Conservation (phyloP, 1,140 invertebrate genomes). For the Lethrus apterus region DNA sequence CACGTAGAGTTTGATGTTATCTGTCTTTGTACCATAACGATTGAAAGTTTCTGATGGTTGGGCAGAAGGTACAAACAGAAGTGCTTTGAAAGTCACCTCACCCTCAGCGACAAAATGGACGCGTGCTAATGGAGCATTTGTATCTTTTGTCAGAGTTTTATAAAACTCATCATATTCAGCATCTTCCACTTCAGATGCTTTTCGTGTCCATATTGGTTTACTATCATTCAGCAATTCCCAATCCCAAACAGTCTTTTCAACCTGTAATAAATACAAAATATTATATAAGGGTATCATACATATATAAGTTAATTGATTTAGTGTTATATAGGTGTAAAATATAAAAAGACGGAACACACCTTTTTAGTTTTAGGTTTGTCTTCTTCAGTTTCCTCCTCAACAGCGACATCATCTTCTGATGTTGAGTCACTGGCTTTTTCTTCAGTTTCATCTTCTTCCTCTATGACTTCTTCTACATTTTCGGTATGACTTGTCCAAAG, state of each 20-base stretch:
- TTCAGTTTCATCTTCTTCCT: conserved; percentile 41
- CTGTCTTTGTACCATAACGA: conserved; percentile 87
- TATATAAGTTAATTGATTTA: too few relatives aligned
- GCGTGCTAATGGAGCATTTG: conserved; percentile 75
- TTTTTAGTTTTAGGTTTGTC: conserved; percentile 88
- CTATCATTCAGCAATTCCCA: conserved; percentile 95
- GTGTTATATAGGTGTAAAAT: too few relatives aligned
- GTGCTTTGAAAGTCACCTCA: conserved; percentile 96
- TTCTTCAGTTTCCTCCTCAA: conserved; percentile 63
- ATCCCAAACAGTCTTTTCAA: conserved; percentile 95
- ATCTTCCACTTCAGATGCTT: conserved; percentile 77
- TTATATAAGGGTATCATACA: too few relatives aligned
- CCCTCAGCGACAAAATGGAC: conserved; percentile 98
- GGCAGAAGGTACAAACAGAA: conserved; percentile 85
- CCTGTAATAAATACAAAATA: conserved; percentile 11
- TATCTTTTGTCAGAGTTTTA: conserved; percentile 87
- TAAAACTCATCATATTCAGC: conserved; percentile 93
- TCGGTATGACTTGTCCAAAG: conserved; percentile 92
- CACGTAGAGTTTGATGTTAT: conserved; percentile 96
- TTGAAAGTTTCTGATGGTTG: conserved; percentile 92
- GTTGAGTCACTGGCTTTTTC: conserved; percentile 29
- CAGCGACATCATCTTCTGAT: conserved; percentile 37
- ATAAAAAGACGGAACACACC: too few relatives aligned
- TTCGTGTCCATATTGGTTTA: conserved; percentile 96
- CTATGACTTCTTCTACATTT: conserved; percentile 69